Evolutionary conservation across 2,888 invertebrate genomes (phyloP).

Genomic region (Tillus elongatus): DNA sequence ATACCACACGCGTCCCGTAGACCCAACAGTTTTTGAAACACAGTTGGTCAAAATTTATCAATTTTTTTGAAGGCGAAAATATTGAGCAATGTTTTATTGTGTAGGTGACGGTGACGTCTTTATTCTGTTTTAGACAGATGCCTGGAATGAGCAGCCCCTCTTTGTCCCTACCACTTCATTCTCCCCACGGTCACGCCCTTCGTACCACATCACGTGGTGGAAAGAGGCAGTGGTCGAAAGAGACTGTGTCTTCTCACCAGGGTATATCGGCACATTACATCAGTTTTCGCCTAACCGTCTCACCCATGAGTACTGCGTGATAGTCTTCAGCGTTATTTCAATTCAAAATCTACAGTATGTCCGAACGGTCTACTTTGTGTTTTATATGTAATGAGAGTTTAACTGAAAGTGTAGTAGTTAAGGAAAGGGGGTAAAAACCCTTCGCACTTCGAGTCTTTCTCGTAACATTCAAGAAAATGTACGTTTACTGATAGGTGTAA

Average conservation of each 20-base stretch:
- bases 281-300: too few relatives aligned
- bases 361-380: background rate
- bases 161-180: too few relatives aligned
- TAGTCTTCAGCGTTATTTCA: too few relatives aligned
- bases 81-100: background rate
- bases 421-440: constrained; percentile 5
- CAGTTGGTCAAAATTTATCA: background rate
- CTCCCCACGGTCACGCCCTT: too few relatives aligned
- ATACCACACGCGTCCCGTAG: background rate
- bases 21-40: constrained; percentile 1
- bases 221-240: too few relatives aligned
- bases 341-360: background rate
- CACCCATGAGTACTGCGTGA: too few relatives aligned
- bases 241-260: too few relatives aligned
- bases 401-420: background rate
- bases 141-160: too few relatives aligned
- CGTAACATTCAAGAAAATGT: background rate
- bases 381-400: background rate
- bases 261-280: too few relatives aligned
- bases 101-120: too few relatives aligned
- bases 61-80: background rate
- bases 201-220: too few relatives aligned
- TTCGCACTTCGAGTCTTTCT: constrained; percentile 5
- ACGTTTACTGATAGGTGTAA: constrained; percentile 6
- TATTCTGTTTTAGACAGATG: too few relatives aligned